Evolutionary conservation across 1,140 invertebrate species (phyloP).

Genomic region (Drosophila pachea): DNA sequence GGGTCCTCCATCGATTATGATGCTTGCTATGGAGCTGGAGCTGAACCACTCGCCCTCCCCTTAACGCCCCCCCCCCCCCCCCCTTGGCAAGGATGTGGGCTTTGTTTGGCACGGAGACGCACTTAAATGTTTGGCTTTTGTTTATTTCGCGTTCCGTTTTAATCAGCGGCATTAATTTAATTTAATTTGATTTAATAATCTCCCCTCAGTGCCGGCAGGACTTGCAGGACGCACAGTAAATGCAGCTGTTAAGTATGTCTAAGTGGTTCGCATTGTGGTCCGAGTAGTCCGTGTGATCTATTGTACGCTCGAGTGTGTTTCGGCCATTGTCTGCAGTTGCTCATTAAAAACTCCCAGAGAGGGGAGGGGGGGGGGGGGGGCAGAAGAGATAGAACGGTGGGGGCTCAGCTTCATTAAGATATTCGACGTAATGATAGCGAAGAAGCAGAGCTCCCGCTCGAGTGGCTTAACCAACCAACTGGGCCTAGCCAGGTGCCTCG

Average conservation of each 20-base stretch:
- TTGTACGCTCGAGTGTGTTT: conserved; percentile 49
- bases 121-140: conserved; percentile 48
- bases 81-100: neutral
- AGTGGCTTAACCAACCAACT: conserved; percentile 9
- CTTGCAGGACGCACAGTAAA: neutral
- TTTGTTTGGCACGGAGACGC: conserved; percentile 32
- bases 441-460: neutral
- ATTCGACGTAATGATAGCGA: conserved; percentile 2
- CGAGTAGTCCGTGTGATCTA: conserved; percentile 48
- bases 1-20: conserved; percentile 48
- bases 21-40: conserved; percentile 45
- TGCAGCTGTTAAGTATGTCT: conserved; percentile 61
- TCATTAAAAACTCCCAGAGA: conserved; percentile 42
- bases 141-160: conserved; percentile 53
- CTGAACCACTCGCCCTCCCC: conserved; percentile 2
- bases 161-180: conserved; percentile 74
- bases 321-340: conserved; percentile 26
- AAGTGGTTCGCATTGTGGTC: conserved; percentile 54
- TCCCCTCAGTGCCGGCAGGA: neutral
- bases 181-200: conserved; percentile 77
- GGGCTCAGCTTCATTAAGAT: conserved; percentile 33
- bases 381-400: too few relatives aligned
- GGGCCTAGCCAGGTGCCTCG: conserved; percentile 15
- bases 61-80: too few relatives aligned
- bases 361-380: neutral